phyloP scores from a whole-genome alignment of 2,888 invertebrate species.

The Trachelus iudaicus region DNA sequence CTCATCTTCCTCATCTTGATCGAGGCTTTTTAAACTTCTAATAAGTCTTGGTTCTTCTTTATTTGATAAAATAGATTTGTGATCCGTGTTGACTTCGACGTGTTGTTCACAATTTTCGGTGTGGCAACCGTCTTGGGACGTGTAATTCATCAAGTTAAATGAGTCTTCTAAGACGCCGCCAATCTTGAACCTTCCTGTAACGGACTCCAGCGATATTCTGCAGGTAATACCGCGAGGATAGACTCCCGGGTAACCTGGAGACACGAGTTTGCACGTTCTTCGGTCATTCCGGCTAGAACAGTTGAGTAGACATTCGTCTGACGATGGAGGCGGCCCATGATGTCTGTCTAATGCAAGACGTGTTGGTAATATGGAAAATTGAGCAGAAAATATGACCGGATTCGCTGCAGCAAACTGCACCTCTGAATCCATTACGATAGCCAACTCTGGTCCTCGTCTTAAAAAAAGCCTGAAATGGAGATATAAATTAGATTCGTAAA shows the following conservation, averaged over 20 bases:
- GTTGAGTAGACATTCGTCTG: slow-evolving; percentile 49
- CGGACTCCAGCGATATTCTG: slow-evolving; percentile 46
- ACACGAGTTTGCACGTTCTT: slow-evolving; percentile 43
- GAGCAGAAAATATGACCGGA: slow-evolving; percentile 55
- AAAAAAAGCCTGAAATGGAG: slow-evolving; percentile 41
- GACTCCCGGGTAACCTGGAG: slow-evolving; percentile 53
- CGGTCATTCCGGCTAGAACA: slow-evolving; percentile 50
- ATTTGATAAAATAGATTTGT: slow-evolving; percentile 1
- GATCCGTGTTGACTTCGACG: slow-evolving; percentile 26
- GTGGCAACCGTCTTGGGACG: slow-evolving; percentile 47
- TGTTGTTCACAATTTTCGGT: slow-evolving; percentile 53
- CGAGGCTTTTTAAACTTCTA: slow-evolving; percentile 1
- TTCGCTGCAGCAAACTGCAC: slow-evolving; percentile 50
- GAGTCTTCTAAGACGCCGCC: slow-evolving; percentile 49
- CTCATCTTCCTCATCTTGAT: slow-evolving; percentile 44
- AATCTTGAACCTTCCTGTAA: slow-evolving; percentile 48
- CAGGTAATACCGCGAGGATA: slow-evolving; percentile 53
- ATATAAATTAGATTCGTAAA: neutral
- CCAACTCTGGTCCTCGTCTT: slow-evolving; percentile 48
- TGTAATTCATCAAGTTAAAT: slow-evolving; percentile 54
- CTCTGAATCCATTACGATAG: slow-evolving; percentile 51
- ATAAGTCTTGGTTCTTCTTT: neutral
- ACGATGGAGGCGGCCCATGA: slow-evolving; percentile 37
- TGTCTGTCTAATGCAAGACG: slow-evolving; percentile 46
- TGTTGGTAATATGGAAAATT: slow-evolving; percentile 49